A percentile compares a stretch with the other conserved stretches of the same genome.
phyloP scores from a whole-genome alignment of 2,113 vertebrate genomes.

The Circaetus cinerascens region DNA sequence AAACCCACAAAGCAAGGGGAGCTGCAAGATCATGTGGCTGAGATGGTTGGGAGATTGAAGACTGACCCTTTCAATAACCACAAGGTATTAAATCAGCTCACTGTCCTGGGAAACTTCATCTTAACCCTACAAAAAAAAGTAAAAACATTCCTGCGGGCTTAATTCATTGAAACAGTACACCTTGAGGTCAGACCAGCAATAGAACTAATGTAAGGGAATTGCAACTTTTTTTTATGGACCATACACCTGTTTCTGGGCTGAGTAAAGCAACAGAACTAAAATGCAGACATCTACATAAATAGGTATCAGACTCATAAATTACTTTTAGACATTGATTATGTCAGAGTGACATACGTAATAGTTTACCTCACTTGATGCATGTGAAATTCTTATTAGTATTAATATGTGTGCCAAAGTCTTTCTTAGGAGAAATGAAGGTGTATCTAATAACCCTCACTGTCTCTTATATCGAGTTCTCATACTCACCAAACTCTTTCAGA shows the following conservation, averaged over 20 bases:
- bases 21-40: background rate
- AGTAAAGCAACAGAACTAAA: background rate
- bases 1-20: background rate
- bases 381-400: background rate
- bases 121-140: background rate
- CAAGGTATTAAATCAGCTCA: background rate
- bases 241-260: background rate
- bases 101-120: background rate
- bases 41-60: background rate
- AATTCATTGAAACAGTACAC: background rate
- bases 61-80: background rate
- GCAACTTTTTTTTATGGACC: background rate
- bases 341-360: background rate
- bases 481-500: background rate
- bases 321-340: background rate
- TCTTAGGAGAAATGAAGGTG: background rate
- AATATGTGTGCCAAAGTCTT: background rate
- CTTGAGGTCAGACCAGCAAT: background rate
- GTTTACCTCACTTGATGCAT: background rate
- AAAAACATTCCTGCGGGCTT: background rate
- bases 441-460: background rate
- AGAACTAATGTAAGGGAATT: background rate
- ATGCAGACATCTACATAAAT: background rate
- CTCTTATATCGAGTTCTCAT: background rate
- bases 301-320: background rate